Percentiles rank a stretch among this genome's conserved stretches.
phyloP scores from a whole-genome alignment of 2,888 invertebrate species.

The Clanis bilineata region DNA sequence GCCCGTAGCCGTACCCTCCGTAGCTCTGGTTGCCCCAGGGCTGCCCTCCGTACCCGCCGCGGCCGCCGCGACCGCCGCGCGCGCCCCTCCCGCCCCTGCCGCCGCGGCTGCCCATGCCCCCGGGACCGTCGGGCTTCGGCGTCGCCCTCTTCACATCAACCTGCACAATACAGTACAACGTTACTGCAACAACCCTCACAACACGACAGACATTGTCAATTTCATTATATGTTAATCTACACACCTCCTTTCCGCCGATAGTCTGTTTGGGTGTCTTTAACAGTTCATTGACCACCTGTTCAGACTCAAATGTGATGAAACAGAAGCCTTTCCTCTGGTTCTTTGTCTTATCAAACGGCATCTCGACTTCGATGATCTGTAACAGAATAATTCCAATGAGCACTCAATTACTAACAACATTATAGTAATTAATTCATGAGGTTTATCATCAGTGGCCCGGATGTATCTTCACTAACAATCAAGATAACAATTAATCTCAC shows the following conservation, averaged over 20 bases:
- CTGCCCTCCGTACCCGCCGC: conserved; percentile 85
- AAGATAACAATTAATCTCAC: conserved; percentile 68
- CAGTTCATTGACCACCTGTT: conserved; percentile 95
- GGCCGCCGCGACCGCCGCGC: conserved; percentile 87
- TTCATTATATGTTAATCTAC: conserved; percentile 31
- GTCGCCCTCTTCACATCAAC: conserved; percentile 98
- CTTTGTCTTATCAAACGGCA: conserved; percentile 98
- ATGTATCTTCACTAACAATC: conserved; percentile 62
- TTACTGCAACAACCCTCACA: background rate
- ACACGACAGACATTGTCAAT: conserved; percentile 2
- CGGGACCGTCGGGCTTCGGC: conserved; percentile 91
- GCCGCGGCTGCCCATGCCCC: conserved; percentile 85
- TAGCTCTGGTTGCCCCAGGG: conserved; percentile 86
- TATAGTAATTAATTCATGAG: background rate
- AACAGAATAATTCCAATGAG: conserved; percentile 33
- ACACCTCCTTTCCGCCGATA: conserved; percentile 95
- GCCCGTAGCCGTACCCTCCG: conserved; percentile 87
- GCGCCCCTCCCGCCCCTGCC: conserved; percentile 85
- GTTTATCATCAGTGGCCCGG: conserved; percentile 72
- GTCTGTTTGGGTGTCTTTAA: conserved; percentile 96
- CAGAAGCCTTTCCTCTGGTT: conserved; percentile 98
- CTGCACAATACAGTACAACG: conserved; percentile 54
- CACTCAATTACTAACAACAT: no score
- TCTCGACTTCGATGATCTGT: conserved; percentile 96
- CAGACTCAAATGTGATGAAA: conserved; percentile 98